Percentiles rank a stretch among this genome's conserved stretches.
Conservation (phyloP, 2,888 invertebrate genomes). For the Troides oblongomaculatus region DNA sequence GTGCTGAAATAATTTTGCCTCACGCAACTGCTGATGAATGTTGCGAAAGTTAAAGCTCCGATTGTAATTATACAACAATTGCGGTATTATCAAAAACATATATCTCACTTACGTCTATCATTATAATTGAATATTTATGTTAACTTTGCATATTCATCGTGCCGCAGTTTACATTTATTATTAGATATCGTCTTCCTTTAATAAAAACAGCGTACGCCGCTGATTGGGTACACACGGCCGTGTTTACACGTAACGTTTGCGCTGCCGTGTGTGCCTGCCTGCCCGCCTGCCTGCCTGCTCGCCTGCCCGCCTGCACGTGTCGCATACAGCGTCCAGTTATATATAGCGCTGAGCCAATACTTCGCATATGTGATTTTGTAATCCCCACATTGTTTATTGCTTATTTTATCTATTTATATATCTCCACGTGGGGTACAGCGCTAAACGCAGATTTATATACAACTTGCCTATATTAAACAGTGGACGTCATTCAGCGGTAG, state of each 20-base stretch:
- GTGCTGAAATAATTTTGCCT: no score
- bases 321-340: not conserved
- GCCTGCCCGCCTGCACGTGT: slow-evolving; percentile 8
- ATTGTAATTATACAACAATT: not conserved
- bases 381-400: slow-evolving; percentile 5
- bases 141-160: slow-evolving; percentile 30
- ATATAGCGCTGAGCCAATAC: not conserved
- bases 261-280: not conserved
- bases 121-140: slow-evolving; percentile 30
- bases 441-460: not conserved
- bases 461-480: no score
- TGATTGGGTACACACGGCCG: slow-evolving; percentile 2
- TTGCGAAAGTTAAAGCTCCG: not conserved
- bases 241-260: slow-evolving; percentile 17
- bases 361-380: slow-evolving; percentile 18
- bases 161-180: slow-evolving; percentile 42
- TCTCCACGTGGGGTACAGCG: not conserved
- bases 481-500: no score
- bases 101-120: slow-evolving; percentile 1
- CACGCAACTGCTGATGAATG: not conserved
- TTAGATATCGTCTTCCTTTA: slow-evolving; percentile 30
- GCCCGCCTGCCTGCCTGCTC: no score
- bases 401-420: not conserved
- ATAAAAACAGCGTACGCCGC: slow-evolving; percentile 18
- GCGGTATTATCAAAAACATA: slow-evolving; percentile 3